phyloP scores from a whole-genome alignment of 2,797 vertebrate species.

The Danio tinwini region DNA sequence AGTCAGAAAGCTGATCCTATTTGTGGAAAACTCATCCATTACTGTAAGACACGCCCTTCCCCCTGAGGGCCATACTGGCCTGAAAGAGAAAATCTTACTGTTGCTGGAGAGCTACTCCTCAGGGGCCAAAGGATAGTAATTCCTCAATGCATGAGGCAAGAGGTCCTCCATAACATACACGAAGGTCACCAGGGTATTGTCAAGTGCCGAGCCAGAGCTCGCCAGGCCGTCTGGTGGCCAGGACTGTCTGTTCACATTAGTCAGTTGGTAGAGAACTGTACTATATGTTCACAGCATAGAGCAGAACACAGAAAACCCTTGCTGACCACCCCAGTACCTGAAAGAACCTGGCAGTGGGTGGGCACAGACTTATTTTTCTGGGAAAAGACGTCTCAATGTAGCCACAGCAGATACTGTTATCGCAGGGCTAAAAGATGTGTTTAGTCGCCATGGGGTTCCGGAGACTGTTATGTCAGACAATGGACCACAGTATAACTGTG shows the following conservation, averaged over 20 bases:
- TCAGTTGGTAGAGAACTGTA: conserved; percentile 47
- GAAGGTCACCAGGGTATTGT: conserved; percentile 37
- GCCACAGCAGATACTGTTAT: conserved; percentile 27
- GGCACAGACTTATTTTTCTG: conserved; percentile 55
- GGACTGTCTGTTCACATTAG: conserved; percentile 52
- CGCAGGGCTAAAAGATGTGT: conserved; percentile 34
- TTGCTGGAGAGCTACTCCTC: conserved; percentile 34
- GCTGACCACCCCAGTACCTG: conserved; percentile 43
- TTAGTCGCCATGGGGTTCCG: conserved; percentile 27
- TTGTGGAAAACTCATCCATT: no score
- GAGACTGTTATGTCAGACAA: conserved; percentile 42
- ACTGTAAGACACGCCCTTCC: no score
- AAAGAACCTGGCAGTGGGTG: conserved; percentile 50
- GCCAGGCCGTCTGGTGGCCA: conserved; percentile 54
- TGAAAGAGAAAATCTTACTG: no score
- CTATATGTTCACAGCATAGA: conserved; percentile 43
- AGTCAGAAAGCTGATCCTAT: no score
- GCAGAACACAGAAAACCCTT: conserved; percentile 48
- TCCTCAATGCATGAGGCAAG: conserved; percentile 27
- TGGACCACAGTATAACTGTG: conserved; percentile 38
- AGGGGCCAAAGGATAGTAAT: conserved; percentile 52
- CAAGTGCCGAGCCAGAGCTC: conserved; percentile 53
- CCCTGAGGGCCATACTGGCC: no score
- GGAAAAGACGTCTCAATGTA: conserved; percentile 45
- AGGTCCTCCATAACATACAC: conserved; percentile 17